These are phyloP conservation scores for Poeciliopsis prolifica DNA, from an alignment of 2,113 vertebrate genomes.

Conservation along the genomic window DNA sequence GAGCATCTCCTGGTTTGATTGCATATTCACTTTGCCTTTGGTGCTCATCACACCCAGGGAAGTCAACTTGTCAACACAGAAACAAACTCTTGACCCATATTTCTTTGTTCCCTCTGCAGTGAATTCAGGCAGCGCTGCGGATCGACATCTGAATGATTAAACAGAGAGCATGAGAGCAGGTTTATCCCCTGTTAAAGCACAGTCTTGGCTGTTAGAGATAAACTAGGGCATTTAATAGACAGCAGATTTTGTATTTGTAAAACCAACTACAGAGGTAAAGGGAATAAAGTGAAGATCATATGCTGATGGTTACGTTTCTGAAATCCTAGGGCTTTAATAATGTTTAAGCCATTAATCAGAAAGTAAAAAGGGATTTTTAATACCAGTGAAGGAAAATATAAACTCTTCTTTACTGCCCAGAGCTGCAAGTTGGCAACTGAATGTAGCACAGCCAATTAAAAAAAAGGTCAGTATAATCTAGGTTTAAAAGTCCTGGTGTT, in stretches of 20 bases:
- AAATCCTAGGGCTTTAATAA: conserved; percentile 6
- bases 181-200: not conserved
- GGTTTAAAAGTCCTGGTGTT: too few species aligned
- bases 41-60: conserved; percentile 28
- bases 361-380: not conserved
- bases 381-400: not conserved
- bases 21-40: conserved; percentile 47
- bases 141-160: conserved; percentile 6
- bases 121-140: conserved; percentile 17
- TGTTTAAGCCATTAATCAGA: conserved; percentile 11
- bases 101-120: conserved; percentile 24
- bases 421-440: not conserved
- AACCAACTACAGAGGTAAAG: conserved; percentile 6
- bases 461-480: too few species aligned
- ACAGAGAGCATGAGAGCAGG: not conserved
- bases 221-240: not conserved
- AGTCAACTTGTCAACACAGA: conserved; percentile 38
- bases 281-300: conserved; percentile 10
- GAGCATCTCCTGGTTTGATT: conserved; percentile 8
- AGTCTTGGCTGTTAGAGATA: not conserved
- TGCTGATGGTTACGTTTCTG: conserved; percentile 13
- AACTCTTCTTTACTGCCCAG: not conserved
- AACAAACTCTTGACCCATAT: conserved; percentile 41
- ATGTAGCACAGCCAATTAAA: too few species aligned
- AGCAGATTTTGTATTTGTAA: not conserved